Percentiles rank a stretch among this genome's conserved stretches.
phyloP scores from a whole-genome alignment of 2,888 invertebrate species.

The Elegia similella region DNA sequence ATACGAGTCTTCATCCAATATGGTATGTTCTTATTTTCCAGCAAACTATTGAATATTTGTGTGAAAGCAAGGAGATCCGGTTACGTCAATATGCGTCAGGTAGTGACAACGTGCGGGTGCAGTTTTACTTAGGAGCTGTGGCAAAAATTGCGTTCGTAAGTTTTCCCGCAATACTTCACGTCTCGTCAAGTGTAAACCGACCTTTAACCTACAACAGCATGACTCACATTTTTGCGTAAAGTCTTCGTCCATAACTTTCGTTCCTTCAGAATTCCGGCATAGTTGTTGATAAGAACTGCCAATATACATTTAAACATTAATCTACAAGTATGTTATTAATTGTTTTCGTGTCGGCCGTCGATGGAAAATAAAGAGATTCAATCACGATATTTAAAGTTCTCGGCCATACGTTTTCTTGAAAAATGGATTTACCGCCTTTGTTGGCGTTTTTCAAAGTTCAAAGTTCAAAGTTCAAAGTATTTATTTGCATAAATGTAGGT shows the following conservation, averaged over 20 bases:
- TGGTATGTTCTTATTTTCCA: too few species aligned
- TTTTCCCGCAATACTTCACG: too few species aligned
- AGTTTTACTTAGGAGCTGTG: too few species aligned
- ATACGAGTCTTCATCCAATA: too few species aligned
- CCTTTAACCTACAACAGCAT: neutral
- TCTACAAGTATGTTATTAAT: conserved; percentile 14
- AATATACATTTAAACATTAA: conserved; percentile 17
- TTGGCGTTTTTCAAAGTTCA: neutral
- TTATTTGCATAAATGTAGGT: too few species aligned
- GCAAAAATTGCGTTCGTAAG: too few species aligned
- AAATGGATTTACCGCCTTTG: conserved; percentile 1
- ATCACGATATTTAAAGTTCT: conserved; percentile 14
- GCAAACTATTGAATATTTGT: too few species aligned
- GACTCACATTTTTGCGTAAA: conserved; percentile 4
- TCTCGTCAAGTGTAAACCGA: too few species aligned
- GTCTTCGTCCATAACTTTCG: conserved; percentile 10
- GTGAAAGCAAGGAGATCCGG: too few species aligned
- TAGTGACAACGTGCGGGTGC: too few species aligned
- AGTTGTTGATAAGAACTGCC: conserved; percentile 12
- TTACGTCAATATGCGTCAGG: too few species aligned
- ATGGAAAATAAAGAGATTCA: conserved; percentile 14
- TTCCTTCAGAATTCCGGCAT: conserved; percentile 16
- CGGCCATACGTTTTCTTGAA: conserved; percentile 8
- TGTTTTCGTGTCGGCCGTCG: conserved; percentile 12
- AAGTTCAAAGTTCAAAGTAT: too few species aligned